Base-by-base conservation (phyloP, 2,888 invertebrate species). In the Plebejus argus region DNA sequence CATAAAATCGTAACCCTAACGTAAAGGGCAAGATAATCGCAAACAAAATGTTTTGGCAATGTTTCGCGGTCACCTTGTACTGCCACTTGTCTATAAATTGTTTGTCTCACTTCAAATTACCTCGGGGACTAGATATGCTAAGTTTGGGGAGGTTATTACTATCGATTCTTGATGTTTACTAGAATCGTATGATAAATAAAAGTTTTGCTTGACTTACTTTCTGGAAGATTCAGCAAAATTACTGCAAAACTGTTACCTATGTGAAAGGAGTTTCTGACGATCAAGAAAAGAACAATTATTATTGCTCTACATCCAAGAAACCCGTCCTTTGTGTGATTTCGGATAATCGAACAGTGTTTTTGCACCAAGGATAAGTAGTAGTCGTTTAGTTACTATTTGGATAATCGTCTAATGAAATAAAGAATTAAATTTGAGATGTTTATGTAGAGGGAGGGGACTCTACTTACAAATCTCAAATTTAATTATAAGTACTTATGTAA, bases 1-100 rank as follows among this genome's bases (percentile, higher is more conserved):
- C 53, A 53, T 53, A 53, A 53, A 53, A 53, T 18, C 15, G 15
- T 18, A 53, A 53, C 53, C 18, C 53, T 12, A 18, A 53, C 53
- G 53, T 53, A 53, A 53, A 53, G 53, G 53, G 53, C 35, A 76
- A 66, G 72, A 49, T 76, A 18, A 20, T 58, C 58, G 2, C 76
- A 78, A 70, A 76, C 79, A 77, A 78, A 80, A 78, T 78, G 33
- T 56, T 58, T 45, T 39, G 75, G 61, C 72, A 79, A 79, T 79
- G 78, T 78, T 74, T 76, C 77, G 74, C 78, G 78, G 81, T 79
- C 80, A 79, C 78, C 79, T 79, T 78, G 79, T 79, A 78, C 78
- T 70, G 78, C 78, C 79, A 70, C 80, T 80, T 72, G 79, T 78
- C 78, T 76, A 80, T 80, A 79, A 80, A 78, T 79, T 75, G 78